Percentiles rank a stretch among this genome's conserved stretches.
phyloP scores from a whole-genome alignment of 1,140 invertebrate species.

The Dermatophagoides farinae region DNA sequence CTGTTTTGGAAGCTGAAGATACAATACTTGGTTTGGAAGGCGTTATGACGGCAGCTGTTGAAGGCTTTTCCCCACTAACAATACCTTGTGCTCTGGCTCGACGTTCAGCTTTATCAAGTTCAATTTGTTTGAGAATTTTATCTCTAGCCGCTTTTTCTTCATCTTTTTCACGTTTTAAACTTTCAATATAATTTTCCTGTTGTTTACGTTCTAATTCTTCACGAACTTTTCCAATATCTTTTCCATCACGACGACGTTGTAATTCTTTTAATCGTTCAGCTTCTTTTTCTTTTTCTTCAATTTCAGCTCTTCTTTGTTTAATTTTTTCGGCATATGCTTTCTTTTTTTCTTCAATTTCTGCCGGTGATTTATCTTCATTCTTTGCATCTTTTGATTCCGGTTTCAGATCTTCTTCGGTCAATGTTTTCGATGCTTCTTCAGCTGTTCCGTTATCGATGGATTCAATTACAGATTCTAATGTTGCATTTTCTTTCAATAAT shows the following conservation, averaged over 20 bases:
- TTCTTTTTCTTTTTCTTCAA: conserved; percentile 11
- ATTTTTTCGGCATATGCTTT: conserved; percentile 1
- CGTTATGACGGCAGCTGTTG: not conserved
- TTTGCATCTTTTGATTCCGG: not conserved
- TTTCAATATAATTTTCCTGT: not conserved
- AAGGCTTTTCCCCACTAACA: not conserved
- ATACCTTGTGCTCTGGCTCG: not conserved
- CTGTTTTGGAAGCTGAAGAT: not conserved
- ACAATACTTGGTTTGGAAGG: not conserved
- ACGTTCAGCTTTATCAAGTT: conserved; percentile 2
- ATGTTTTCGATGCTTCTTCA: not conserved
- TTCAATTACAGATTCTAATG: conserved; percentile 10
- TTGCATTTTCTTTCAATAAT: conserved; percentile 1
- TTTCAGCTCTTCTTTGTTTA: conserved; percentile 4
- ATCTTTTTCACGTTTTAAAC: conserved; percentile 6
- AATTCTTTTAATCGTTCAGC: not conserved
- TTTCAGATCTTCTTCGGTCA: not conserved
- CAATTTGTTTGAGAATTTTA: conserved; percentile 7
- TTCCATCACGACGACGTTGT: conserved; percentile 4
- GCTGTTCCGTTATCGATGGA: conserved; percentile 1
- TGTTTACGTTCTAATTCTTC: not conserved
- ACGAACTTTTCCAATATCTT: conserved; percentile 10
- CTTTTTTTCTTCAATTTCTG: not conserved
- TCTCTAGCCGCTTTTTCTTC: conserved; percentile 6
- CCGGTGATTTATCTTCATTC: not conserved